A percentile compares a stretch with the other conserved stretches of the same genome.
These are phyloP conservation scores for Diadumene lineata DNA, from an alignment of 92 coral and sea anemone genomes.

Conservation along the genomic window DNA sequence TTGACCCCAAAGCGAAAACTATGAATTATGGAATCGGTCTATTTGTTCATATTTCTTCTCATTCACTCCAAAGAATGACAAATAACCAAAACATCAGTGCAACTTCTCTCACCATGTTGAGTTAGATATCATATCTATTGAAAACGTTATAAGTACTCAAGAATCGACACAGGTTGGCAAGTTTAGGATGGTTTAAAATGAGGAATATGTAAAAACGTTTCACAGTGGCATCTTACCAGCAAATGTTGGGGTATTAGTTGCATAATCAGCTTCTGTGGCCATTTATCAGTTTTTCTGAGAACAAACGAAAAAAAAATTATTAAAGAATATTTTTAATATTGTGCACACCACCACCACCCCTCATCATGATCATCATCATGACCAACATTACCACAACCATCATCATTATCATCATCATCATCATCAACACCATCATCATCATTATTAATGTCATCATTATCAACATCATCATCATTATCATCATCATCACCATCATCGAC, in stretches of 20 bases:
- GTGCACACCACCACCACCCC: not conserved
- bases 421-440: not conserved
- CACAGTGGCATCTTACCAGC: slow-evolving; percentile 58
- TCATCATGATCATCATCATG: not conserved
- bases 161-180: no score
- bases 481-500: not conserved
- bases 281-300: slow-evolving; percentile 80
- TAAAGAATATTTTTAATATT: not conserved
- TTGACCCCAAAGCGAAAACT: no score
- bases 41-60: no score
- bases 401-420: not conserved
- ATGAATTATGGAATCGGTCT: no score
- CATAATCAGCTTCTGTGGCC: slow-evolving; percentile 91
- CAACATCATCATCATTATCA: not conserved
- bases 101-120: no score
- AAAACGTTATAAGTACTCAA: no score
- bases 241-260: slow-evolving; percentile 92
- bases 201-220: not conserved
- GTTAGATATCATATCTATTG: no score
- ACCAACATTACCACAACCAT: not conserved
- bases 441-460: not conserved
- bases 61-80: no score
- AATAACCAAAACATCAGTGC: no score
- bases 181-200: no score
- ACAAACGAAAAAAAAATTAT: not conserved